Base-by-base conservation (phyloP, 2,113 vertebrate species). In the Rhinopomastus cyanomelas region DNA sequence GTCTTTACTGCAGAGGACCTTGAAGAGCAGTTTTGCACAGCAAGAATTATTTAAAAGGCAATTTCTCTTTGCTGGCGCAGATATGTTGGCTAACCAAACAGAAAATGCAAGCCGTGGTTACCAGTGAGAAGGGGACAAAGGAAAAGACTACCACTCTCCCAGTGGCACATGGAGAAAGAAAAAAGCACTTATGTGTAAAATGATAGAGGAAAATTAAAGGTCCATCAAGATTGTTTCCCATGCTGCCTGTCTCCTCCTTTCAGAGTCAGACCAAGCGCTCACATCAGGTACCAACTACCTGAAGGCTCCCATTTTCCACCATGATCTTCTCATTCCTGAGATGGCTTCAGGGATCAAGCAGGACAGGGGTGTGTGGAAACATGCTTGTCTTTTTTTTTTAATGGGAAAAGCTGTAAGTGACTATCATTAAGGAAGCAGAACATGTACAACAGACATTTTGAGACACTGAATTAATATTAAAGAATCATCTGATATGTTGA, bases 181-280 rank as follows among this genome's bases (percentile, higher is more conserved):
- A 3, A 74, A 79, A 79, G 36, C 6, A 21, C 11, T 1, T 1
- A 5, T 29, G 18, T 20, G 30, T 68, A 68, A 87, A 85, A 64
- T 25, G 3, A 57, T 16, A 37, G 3, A 14, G 16, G 19, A 62
- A 4, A 14, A 66, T 51, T 4, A 14, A 66, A 52, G 5, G 15
- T 64, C 19, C 30, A 32, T 49, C 18, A 18, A 20, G 26, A 14
- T 61, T 69, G 37, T 46, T 15, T 37, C 21, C 34, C 1, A 0
- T 53, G 44, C 15, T 2, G 5, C 8, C 6, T 0, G 0, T 12
- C 19, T 13, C 9, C 16, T 2, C 11, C 21, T 78, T 51, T 59
- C 76, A 25, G 16, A 37, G 17, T 17, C 9, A 71, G 27, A 7
- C 6, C 2, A 78, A 59, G 37, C 2, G 1, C 37, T 59, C 25